phyloP scores from a whole-genome alignment of 2,113 vertebrate species.

The Microtus pennsylvanicus region DNA sequence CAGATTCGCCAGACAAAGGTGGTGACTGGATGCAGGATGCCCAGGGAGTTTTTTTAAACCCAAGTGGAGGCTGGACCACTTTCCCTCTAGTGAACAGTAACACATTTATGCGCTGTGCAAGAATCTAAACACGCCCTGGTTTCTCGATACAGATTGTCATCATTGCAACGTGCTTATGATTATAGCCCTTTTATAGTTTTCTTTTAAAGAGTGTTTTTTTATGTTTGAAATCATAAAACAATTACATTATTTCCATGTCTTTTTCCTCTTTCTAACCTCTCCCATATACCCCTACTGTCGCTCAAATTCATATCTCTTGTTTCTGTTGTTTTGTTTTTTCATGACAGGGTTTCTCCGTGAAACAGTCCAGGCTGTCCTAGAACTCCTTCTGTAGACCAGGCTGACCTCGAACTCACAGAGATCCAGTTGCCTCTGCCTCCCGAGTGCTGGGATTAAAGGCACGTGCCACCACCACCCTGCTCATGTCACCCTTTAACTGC shows the following conservation, averaged over 20 bases:
- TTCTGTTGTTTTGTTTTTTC: too few relatives aligned
- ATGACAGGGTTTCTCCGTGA: too few relatives aligned
- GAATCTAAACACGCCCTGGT: conserved; percentile 16
- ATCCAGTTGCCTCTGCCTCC: too few relatives aligned
- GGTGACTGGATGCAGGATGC: not conserved
- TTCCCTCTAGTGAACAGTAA: not conserved
- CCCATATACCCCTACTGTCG: not conserved
- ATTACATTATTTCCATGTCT: not conserved
- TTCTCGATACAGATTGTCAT: not conserved
- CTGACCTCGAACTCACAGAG: too few relatives aligned
- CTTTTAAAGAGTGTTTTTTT: not conserved
- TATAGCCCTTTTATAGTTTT: not conserved
- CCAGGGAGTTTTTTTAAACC: conserved; percentile 3
- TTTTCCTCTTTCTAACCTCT: not conserved
- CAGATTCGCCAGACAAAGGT: not conserved
- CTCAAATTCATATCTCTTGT: not conserved
- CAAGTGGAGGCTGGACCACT: not conserved
- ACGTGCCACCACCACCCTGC: too few relatives aligned
- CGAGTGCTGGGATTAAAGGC: too few relatives aligned
- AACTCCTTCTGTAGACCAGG: too few relatives aligned
- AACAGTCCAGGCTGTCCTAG: too few relatives aligned
- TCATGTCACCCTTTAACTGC: not conserved
- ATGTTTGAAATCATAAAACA: not conserved
- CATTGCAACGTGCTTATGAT: not conserved
- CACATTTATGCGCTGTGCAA: not conserved